Conservation (phyloP, 2,797 vertebrate species). For the Aeoliscus strigatus region DNA sequence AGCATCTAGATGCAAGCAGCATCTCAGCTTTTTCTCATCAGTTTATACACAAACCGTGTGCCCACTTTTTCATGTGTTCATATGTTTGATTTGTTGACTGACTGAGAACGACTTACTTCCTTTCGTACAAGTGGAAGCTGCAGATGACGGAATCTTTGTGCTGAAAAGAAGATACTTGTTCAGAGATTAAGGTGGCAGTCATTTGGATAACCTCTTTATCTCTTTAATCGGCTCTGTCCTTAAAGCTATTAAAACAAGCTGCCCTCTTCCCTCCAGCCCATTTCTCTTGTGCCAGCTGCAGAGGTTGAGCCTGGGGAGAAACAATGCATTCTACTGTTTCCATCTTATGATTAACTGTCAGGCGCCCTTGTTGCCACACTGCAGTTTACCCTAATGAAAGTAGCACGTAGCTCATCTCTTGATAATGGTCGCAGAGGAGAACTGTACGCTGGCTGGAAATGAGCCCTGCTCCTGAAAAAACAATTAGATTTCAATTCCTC, state of each 20-base stretch:
- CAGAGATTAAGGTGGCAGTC: constrained; percentile 48
- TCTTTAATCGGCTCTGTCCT: constrained; percentile 57
- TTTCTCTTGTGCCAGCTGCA: constrained; percentile 18
- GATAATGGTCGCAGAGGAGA: constrained; percentile 24
- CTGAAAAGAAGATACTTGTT: no score
- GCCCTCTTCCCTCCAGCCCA: constrained; percentile 21
- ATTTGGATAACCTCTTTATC: constrained; percentile 52
- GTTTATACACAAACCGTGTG: no score
- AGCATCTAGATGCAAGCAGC: no score
- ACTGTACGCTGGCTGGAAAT: constrained; percentile 27
- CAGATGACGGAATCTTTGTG: no score
- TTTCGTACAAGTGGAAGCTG: no score
- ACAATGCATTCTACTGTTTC: constrained; percentile 29
- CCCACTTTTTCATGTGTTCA: no score
- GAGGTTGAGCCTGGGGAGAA: constrained; percentile 14
- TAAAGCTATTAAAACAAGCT: constrained; percentile 55
- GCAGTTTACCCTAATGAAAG: constrained; percentile 39
- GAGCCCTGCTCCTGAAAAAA: constrained; percentile 29
- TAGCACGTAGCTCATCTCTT: constrained; percentile 47
- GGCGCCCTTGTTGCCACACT: constrained; percentile 33
- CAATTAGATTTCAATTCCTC: constrained; percentile 49
- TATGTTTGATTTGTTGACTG: no score
- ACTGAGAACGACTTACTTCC: no score
- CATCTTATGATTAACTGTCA: constrained; percentile 43
- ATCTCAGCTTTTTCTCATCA: no score